Conservation (phyloP, 2,888 invertebrate genomes). For the Eurytoma adleriae region DNA sequence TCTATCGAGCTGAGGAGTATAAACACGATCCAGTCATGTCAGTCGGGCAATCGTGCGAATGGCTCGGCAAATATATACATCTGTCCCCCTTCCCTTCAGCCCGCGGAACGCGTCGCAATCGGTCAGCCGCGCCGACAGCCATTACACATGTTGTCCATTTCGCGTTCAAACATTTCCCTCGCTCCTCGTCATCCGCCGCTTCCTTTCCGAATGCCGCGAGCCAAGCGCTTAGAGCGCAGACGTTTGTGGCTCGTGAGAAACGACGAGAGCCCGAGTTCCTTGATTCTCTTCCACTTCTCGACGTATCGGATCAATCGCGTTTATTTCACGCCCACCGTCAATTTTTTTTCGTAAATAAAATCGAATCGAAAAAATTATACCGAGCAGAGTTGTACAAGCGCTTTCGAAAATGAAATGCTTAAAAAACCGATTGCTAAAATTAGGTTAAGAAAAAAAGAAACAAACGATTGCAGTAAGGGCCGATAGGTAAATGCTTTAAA, state of each 20-base stretch:
- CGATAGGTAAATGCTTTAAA: no score
- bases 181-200: slow-evolving; percentile 6
- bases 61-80: slow-evolving; percentile 71
- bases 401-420: no score
- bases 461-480: no score
- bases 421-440: no score
- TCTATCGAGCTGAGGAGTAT: slow-evolving; percentile 53
- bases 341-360: no score
- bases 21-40: slow-evolving; percentile 67
- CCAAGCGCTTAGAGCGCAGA: neutral
- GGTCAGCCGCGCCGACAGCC: slow-evolving; percentile 70
- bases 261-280: neutral
- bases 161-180: slow-evolving; percentile 70
- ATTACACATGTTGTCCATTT: slow-evolving; percentile 75
- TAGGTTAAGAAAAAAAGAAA: no score
- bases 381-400: no score
- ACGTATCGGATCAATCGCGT: no score
- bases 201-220: neutral
- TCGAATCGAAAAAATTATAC: no score
- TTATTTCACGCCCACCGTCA: no score
- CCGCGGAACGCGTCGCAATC: slow-evolving; percentile 62
- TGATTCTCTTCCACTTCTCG: no score
- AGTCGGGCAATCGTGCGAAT: slow-evolving; percentile 69
- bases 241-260: slow-evolving; percentile 3
- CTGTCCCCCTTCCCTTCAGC: slow-evolving; percentile 40